Conservation (phyloP, 2,888 invertebrate genomes). For the Agrochola macilenta region DNA sequence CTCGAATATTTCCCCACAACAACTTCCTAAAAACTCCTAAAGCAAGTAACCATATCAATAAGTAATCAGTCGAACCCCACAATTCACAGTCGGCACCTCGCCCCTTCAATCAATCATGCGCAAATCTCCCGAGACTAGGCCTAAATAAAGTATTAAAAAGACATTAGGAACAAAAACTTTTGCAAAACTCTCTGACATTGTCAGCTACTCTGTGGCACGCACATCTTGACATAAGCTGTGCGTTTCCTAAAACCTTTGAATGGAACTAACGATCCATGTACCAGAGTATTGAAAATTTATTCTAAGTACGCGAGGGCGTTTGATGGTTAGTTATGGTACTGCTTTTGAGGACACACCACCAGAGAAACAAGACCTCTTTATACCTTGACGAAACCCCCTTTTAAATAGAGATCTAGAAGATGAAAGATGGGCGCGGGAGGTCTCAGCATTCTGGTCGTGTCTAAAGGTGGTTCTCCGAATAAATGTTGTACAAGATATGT, state of each 20-base stretch:
- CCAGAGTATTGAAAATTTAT: conserved; percentile 89
- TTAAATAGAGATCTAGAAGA: neutral
- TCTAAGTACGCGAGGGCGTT: conserved; percentile 85
- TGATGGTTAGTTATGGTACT: conserved; percentile 87
- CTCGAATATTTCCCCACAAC: conserved; percentile 5
- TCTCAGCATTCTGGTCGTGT: conserved; percentile 68
- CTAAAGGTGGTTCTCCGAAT: conserved; percentile 76
- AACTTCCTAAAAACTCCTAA: conserved; percentile 29
- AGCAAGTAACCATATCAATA: conserved; percentile 60
- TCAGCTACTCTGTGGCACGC: conserved; percentile 53
- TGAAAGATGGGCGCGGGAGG: conserved; percentile 53
- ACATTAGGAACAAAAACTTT: conserved; percentile 81
- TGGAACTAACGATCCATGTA: conserved; percentile 86
- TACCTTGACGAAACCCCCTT: conserved; percentile 34
- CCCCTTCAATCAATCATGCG: conserved; percentile 75
- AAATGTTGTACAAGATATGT: conserved; percentile 82
- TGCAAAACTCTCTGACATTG: conserved; percentile 66
- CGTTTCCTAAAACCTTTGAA: conserved; percentile 78
- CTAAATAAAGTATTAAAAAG: conserved; percentile 85
- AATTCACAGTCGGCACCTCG: conserved; percentile 62
- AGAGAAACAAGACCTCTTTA: conserved; percentile 68
- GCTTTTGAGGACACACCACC: conserved; percentile 75
- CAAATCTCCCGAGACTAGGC: conserved; percentile 72
- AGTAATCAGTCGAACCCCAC: conserved; percentile 59
- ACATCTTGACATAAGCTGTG: conserved; percentile 61